Evolutionary conservation across 1,140 invertebrate genomes (phyloP), one percentile per base, ranked within the genome.

Genomic region (Pseudomyrmex gracilis): DNA sequence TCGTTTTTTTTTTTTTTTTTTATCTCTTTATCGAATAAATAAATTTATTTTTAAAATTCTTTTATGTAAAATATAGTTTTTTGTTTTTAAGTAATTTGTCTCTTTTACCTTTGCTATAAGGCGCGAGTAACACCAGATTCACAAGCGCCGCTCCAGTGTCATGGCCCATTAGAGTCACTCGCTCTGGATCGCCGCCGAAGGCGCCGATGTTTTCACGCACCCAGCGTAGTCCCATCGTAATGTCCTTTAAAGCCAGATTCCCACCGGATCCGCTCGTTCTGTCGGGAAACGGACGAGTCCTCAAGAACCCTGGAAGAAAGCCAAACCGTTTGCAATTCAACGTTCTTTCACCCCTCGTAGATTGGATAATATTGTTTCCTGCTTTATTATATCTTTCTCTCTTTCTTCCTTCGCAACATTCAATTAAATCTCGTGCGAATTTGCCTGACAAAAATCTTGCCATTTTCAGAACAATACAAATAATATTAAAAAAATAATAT

Each of bases 131-230:
- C 60, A 98, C 94, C n/a, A 98, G 95, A 94, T 98, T 98, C 73
- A 97, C 97, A 17, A 98, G 94, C 1, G 97, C 97, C 2, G 98
- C 98, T 4, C 97, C 98, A 2, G 97, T 97, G 61, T 97, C 97
- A 91, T 98, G 97, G 3, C 98, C 98, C 87, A 98, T 95, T n/a
- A 99, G 92, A 5, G 98, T 98, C 45, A 99, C 96, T 57, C 97
- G 95, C 9, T 95, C 94, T 0, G 97, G 96, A 94, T 98, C 97
- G 0, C 97, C 97, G 34, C 97, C 97, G 93, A 98, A 98, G 1
- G 96, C 95, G 0, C 95, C 96, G 20, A 98, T 96, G 92, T 98
- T 98, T 82, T 95, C 95, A 60, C 96, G 95, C 57, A 97, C 95
- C 97, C 97, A 98, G 66, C 95, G 94, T 45, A 98, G 93, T 0